Conservation (phyloP, 2,797 vertebrate genomes). For the Rhinogobio ventralis region DNA sequence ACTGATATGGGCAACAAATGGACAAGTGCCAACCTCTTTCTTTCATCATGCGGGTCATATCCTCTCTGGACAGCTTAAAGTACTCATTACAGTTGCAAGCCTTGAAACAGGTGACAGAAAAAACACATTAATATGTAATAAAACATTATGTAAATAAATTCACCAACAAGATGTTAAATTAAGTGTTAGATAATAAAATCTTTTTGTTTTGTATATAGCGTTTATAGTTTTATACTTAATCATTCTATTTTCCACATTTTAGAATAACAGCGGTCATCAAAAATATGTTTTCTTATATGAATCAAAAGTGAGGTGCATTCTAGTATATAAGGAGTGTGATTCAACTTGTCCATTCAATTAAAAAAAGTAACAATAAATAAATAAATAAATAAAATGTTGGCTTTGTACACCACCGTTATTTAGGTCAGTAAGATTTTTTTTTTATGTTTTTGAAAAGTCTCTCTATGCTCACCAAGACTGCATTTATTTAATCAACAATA, state of each 20-base stretch:
- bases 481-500: background rate
- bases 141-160: background rate
- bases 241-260: background rate
- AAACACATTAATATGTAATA: slow-evolving; percentile 25
- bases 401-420: background rate
- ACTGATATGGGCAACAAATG: background rate
- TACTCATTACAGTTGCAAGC: slow-evolving; percentile 85
- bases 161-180: background rate
- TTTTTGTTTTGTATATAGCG: background rate
- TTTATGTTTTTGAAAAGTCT: too few relatives aligned
- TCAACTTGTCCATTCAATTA: background rate
- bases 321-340: background rate
- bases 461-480: background rate
- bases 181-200: background rate
- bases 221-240: background rate
- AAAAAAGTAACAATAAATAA: background rate
- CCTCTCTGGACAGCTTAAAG: slow-evolving; percentile 78
- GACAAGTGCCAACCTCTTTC: slow-evolving; percentile 63
- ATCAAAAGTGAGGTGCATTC: background rate
- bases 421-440: too few relatives aligned
- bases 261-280: background rate
- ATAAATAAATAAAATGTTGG: background rate
- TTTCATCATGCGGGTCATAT: slow-evolving; percentile 78
- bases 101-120: slow-evolving; percentile 66
- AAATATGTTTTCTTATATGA: background rate